Evolutionary conservation across 2,113 vertebrate genomes (phyloP).

Genomic region (Cyanoderma ruficeps): DNA sequence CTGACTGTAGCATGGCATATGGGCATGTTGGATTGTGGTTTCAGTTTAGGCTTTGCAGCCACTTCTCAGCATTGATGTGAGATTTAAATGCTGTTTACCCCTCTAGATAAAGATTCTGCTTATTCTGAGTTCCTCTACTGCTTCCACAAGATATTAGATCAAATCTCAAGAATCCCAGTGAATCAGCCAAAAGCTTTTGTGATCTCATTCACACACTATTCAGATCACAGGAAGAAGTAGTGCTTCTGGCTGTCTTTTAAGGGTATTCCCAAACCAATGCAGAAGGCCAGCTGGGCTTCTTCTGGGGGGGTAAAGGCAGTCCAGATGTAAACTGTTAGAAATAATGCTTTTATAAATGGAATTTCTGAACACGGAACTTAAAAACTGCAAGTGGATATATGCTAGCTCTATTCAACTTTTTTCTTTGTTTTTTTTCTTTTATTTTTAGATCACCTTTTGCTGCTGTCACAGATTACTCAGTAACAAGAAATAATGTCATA

Average conservation of each 20-base stretch:
- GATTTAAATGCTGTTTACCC: neutral
- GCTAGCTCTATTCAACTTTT: neutral
- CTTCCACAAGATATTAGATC: neutral
- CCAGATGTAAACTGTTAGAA: neutral
- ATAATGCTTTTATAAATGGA: neutral
- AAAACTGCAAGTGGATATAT: neutral
- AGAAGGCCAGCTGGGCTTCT: neutral
- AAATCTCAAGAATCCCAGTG: neutral
- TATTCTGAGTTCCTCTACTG: neutral
- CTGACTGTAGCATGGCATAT: neutral
- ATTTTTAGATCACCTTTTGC: slow-evolving; percentile 93
- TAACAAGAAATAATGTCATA: slow-evolving; percentile 98
- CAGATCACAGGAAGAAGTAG: neutral
- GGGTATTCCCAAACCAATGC: neutral
- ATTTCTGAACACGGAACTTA: neutral
- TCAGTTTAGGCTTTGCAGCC: neutral
- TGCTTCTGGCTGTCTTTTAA: neutral
- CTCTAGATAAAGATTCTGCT: neutral
- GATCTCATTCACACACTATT: neutral
- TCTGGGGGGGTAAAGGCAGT: neutral
- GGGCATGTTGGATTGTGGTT: neutral
- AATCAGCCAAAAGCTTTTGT: neutral
- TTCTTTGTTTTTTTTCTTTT: slow-evolving; percentile 14
- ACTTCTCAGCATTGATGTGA: neutral
- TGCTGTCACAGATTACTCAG: slow-evolving; percentile 96